phyloP scores from a whole-genome alignment of 2,797 vertebrate genomes.

The Pipistrellus pygmaeus region DNA sequence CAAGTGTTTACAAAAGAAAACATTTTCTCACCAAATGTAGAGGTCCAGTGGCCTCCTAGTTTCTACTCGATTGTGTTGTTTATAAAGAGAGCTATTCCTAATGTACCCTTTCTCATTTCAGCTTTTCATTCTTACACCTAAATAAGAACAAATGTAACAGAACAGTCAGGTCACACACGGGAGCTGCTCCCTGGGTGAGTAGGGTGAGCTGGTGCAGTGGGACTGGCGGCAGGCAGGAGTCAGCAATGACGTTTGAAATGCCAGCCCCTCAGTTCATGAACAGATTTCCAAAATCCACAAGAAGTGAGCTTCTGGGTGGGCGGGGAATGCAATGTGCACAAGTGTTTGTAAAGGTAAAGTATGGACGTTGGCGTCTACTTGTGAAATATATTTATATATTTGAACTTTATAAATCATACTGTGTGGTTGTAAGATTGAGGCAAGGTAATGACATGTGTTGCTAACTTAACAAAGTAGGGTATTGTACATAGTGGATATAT shows the following conservation, averaged over 20 bases:
- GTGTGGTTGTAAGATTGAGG: neutral
- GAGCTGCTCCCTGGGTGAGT: neutral
- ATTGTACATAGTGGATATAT: neutral
- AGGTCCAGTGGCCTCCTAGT: neutral
- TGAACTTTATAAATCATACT: neutral
- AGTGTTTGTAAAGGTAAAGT: neutral
- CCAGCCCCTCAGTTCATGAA: neutral
- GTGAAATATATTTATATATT: neutral
- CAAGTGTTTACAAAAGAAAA: neutral
- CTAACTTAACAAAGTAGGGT: neutral
- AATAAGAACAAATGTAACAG: neutral
- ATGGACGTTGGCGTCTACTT: neutral
- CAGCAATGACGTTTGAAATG: neutral
- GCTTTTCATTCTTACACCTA: neutral
- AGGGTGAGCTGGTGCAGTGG: neutral
- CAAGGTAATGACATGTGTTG: neutral
- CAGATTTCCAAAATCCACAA: neutral
- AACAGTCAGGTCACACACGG: neutral
- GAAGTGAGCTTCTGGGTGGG: neutral
- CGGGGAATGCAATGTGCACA: neutral
- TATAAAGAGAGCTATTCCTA: neutral
- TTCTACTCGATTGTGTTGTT: neutral
- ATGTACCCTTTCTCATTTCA: neutral
- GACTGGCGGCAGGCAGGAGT: neutral
- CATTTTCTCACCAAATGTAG: neutral